A percentile compares a stretch with the other conserved stretches of the same genome.
Conservation (phyloP, 2,888 invertebrate genomes). For the Diadegma fenestrale region DNA sequence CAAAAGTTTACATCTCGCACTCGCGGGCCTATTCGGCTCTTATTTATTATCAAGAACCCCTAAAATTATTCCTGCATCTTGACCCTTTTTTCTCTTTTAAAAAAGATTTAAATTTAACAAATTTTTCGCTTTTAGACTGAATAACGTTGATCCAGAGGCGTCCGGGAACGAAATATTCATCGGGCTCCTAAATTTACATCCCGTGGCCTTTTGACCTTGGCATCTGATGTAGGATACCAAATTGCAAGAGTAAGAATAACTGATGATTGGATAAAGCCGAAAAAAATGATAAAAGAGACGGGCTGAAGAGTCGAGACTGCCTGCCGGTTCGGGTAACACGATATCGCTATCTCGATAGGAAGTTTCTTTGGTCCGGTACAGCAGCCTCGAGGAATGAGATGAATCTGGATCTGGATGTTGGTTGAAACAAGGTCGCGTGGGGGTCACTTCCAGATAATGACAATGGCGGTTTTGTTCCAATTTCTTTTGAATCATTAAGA, state of each 20-base stretch:
- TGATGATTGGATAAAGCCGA: not conserved
- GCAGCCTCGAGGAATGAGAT: conserved; percentile 25
- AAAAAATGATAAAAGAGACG: not conserved
- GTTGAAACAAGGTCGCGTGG: not conserved
- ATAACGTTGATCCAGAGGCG: not conserved
- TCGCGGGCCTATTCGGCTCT: not conserved
- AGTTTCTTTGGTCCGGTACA: conserved; percentile 5
- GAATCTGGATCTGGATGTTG: conserved; percentile 37
- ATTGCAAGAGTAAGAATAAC: conserved; percentile 1
- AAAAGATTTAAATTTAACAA: not conserved
- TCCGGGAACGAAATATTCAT: not conserved
- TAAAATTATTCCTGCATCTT: not conserved
- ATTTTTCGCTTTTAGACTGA: not conserved
- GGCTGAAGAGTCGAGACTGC: conserved; percentile 9
- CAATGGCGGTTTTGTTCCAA: not conserved
- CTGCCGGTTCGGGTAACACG: conserved; percentile 27
- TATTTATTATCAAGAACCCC: not conserved
- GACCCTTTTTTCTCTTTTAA: not conserved
- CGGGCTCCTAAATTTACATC: not conserved
- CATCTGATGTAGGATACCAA: conserved; percentile 13
- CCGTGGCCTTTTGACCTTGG: not conserved
- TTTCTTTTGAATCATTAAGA: no score
- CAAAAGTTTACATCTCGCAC: not conserved
- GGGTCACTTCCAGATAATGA: conserved; percentile 1
- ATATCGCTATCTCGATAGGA: conserved; percentile 15